These are phyloP conservation scores for Mixornis gularis DNA, from an alignment of 2,113 vertebrate genomes.

Conservation along the genomic window DNA sequence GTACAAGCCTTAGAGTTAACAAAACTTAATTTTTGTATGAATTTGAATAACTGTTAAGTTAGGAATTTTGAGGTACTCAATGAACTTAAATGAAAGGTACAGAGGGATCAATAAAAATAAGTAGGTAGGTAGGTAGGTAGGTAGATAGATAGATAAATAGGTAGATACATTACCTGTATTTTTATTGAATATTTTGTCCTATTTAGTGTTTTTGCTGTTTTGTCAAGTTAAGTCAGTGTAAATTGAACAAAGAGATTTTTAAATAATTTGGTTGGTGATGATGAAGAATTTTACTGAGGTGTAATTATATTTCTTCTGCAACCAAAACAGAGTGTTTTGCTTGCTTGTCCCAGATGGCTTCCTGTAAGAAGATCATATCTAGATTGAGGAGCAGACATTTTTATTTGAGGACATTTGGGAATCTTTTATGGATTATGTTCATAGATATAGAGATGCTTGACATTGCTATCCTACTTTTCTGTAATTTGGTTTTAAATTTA, in stretches of 20 bases:
- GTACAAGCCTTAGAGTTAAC: neutral
- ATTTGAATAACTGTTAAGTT: neutral
- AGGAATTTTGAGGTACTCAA: neutral
- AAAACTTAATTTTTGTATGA: neutral
- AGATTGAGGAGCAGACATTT: constrained; percentile 11
- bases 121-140: neutral
- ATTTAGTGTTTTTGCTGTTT: neutral
- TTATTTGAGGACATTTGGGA: constrained; percentile 42
- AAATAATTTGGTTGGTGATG: neutral
- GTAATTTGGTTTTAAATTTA: neutral
- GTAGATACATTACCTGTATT: neutral
- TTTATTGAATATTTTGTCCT: neutral
- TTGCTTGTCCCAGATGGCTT: constrained; percentile 25
- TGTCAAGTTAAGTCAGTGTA: neutral
- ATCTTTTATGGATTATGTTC: constrained; percentile 8
- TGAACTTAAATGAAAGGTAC: neutral
- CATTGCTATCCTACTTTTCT: neutral
- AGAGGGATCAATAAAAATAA: neutral
- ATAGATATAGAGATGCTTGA: neutral
- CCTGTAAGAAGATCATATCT: constrained; percentile 31
- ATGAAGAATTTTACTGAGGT: neutral
- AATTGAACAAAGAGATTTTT: neutral
- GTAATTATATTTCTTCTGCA: neutral
- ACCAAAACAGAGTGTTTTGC: neutral
- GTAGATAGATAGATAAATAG: neutral